Evolutionary conservation across 2,797 vertebrate species (phyloP), one percentile per base, ranked within the genome.

Genomic region (Macropodus opercularis): DNA sequence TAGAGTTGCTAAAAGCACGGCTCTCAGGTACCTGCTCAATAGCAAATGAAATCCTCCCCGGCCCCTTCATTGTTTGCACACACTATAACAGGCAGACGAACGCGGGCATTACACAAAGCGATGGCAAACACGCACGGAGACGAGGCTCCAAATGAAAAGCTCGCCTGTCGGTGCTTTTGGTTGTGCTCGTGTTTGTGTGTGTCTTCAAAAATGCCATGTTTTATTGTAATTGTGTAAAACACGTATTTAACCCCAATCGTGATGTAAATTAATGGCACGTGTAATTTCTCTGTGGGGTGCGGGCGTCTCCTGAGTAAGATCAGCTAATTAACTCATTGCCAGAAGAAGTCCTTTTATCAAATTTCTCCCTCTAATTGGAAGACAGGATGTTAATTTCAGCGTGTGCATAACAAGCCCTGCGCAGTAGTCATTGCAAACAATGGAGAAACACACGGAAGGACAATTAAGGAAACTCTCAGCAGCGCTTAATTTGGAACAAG

Each of bases 291-390:
- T 84, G 79, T 57, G 32, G 65, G 83, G 81, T 80, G 54, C 62
- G 70, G 49, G 69, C n/a, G 84, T 89, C 90, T 86, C 86, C 58
- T 56, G 87, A 85, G 87, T 80, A 81, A 78, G 74, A 87, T 84
- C 74, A 84, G 85, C 79, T 88, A 89, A 92, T 91, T 91, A 90
- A 88, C 81, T 74, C 69, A 75, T 83, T 76, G 84, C 85, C 86
- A 86, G 77, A 79, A 84, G 83, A 86, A 83, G 84, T 85, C 72
- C 70, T 66, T 84, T 88, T 82, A 81, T 88, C 83, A 86, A 87
- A 87, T 86, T 75, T 72, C 44, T 79, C 69, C 51, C 50, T 73
- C 61, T 86, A 87, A 90, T 85, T 88, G 76, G 76, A 66, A 77
- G 65, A 85, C 62, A 63, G 62, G 61, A 75, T 82, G 66, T 84